phyloP scores from a whole-genome alignment of 2,888 invertebrate species.

The Branchellion lobata region DNA sequence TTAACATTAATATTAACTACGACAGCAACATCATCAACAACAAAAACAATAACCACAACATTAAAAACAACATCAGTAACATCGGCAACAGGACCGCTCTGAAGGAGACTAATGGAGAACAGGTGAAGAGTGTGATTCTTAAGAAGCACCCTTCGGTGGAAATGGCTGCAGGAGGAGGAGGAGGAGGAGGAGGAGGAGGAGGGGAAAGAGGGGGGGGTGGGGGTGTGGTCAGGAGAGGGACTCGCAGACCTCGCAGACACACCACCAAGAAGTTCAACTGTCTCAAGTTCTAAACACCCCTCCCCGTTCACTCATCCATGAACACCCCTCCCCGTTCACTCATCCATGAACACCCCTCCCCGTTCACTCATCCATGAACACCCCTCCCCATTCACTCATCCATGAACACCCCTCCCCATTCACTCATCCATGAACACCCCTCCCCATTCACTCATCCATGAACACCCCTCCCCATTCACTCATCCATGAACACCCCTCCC shows the following conservation, averaged over 20 bases:
- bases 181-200: background rate
- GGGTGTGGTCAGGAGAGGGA: too few relatives aligned
- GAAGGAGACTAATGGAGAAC: slow-evolving; percentile 12
- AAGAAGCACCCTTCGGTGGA: background rate
- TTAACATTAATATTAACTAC: background rate
- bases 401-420: too few relatives aligned
- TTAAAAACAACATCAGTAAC: background rate
- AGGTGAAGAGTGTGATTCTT: background rate
- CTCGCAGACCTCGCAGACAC: slow-evolving; percentile 20
- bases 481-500: too few relatives aligned
- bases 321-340: too few relatives aligned
- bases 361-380: too few relatives aligned
- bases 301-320: too few relatives aligned
- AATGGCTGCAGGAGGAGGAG: background rate
- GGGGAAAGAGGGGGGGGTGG: background rate
- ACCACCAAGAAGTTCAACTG: slow-evolving; percentile 9
- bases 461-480: too few relatives aligned
- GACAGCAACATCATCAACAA: background rate
- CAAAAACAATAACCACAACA: background rate
- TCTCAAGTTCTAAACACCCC: slow-evolving; percentile 18
- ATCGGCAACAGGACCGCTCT: background rate
- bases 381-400: too few relatives aligned
- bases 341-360: too few relatives aligned
- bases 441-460: too few relatives aligned
- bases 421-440: too few relatives aligned